A percentile compares a stretch with the other conserved stretches of the same genome.
These are phyloP conservation scores for Spongilla lacustris DNA, from an alignment of 37 sponge, comb jelly and placozoan species.

Conservation along the genomic window DNA sequence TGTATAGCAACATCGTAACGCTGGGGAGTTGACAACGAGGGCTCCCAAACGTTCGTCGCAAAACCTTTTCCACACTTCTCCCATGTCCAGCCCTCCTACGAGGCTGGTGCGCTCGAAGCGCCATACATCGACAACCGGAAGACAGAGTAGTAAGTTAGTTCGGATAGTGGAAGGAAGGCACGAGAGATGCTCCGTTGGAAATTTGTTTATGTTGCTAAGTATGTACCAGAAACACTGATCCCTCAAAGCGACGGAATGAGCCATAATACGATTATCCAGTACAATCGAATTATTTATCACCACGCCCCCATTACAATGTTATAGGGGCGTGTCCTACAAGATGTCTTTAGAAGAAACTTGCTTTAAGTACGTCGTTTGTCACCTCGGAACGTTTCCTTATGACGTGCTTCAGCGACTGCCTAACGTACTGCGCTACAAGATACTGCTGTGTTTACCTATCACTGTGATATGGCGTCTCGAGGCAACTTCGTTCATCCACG, in stretches of 20 bases:
- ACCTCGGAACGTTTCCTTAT: neutral
- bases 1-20: too few relatives aligned
- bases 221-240: constrained; percentile 7
- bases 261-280: too few relatives aligned
- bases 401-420: neutral
- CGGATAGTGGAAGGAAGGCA: constrained; percentile 1
- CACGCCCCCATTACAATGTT: neutral
- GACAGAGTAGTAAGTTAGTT: neutral
- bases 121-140: neutral
- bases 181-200: neutral
- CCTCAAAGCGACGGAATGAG: neutral
- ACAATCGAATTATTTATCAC: neutral
- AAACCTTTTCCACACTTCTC: neutral
- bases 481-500: neutral
- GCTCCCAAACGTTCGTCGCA: neutral
- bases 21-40: too few relatives aligned
- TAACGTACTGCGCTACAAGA: neutral
- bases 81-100: constrained; percentile 7
- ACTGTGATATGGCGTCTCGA: neutral
- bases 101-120: neutral
- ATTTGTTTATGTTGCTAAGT: neutral
- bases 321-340: neutral
- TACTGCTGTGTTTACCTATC: neutral
- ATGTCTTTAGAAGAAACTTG: neutral
- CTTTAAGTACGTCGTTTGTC: neutral